Conservation (phyloP, 2,888 invertebrate genomes). For the Limnephilus rhombicus region DNA sequence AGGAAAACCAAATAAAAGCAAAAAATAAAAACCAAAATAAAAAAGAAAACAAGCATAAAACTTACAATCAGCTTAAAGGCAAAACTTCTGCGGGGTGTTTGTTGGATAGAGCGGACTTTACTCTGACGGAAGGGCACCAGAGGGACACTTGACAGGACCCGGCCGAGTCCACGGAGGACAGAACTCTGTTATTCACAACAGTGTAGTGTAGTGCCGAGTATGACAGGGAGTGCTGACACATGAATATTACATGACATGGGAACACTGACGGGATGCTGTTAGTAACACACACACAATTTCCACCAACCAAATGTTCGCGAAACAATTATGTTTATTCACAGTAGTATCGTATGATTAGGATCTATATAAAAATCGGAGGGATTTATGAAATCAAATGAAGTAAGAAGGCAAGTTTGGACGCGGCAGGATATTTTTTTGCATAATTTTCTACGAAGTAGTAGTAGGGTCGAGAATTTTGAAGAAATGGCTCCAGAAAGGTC, state of each 20-base stretch:
- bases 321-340: conserved; percentile 36
- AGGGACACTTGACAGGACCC: conserved; percentile 65
- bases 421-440: conserved; percentile 35
- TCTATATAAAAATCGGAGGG: conserved; percentile 56
- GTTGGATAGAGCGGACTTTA: conserved; percentile 60
- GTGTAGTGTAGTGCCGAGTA: conserved; percentile 41
- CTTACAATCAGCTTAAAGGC: conserved; percentile 78
- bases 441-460: conserved; percentile 71
- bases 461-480: conserved; percentile 76
- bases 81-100: conserved; percentile 70
- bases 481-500: conserved; percentile 83
- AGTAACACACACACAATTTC: conserved; percentile 64
- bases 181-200: conserved; percentile 62
- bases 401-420: conserved; percentile 61
- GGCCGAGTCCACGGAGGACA: conserved; percentile 51
- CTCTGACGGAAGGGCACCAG: conserved; percentile 67
- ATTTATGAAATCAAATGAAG: conserved; percentile 45
- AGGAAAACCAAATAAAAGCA: conserved; percentile 36
- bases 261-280: conserved; percentile 67
- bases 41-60: conserved; percentile 69
- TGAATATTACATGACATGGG: conserved; percentile 59
- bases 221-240: conserved; percentile 61
- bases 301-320: conserved; percentile 60
- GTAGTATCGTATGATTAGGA: conserved; percentile 20
- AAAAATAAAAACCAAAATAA: conserved; percentile 67